Evolutionary conservation across 1,140 invertebrate genomes (phyloP), one percentile per base, ranked within the genome.

Genomic region (Antheraea pernyi): DNA sequence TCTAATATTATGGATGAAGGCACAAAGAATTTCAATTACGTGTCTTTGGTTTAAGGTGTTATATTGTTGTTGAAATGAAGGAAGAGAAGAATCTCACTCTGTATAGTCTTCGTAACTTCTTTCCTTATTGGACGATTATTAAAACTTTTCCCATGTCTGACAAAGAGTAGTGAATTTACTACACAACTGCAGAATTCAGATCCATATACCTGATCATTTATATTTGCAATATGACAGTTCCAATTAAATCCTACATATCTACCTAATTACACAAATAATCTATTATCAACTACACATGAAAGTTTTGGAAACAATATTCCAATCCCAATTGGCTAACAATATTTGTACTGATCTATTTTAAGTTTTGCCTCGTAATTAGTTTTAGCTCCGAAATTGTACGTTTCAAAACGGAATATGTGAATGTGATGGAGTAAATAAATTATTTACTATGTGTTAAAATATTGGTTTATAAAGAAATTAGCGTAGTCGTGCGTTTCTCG

Each of bases 401-500:
- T 53, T 53, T 53, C 10, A 42, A 9, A 42, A 7, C 11, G 11
- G 13, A 53, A 16, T 53, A 16, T 53, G 16, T 53, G 16, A 13
- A 53, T 53, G 5, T n/a, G 46, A 53, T 53, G 1, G 11, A 1
- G 46, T 53, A 16, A 16, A 42, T 42, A 65, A 11, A 19, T 65
- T 65, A 65, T 65, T 42, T 39, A 65, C 16, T 19, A n/a, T 36
- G 16, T 61, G 19, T 36, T 61, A 30, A n/a, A 76, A 74, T 69
- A 19, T 59, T 48, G 61, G 46, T 76, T 73, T 75, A 73, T 67
- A 73, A 70, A 77, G 69, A 69, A 76, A 72, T 75, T 70, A 71
- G 62, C 63, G 66, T 70, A 71, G 67, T 75, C 70, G 67, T 69
- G 69, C 73, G 76, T 75, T 80, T 81, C 77, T 85, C 88, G 86